phyloP scores from a whole-genome alignment of 2,888 invertebrate species.

The Muscina levida region DNA sequence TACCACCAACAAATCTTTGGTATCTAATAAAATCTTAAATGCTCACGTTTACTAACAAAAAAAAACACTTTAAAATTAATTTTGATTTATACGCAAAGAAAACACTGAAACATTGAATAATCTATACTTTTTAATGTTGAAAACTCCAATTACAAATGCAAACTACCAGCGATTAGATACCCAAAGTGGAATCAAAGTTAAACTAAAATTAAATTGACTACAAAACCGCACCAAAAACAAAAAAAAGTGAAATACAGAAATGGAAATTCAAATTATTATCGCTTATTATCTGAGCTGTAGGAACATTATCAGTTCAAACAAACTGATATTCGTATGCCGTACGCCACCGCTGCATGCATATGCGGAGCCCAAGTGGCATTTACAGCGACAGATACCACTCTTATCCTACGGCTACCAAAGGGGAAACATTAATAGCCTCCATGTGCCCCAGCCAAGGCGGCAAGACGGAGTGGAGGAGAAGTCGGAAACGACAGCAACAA shows the following conservation, averaged over 20 bases:
- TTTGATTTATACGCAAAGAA: no score
- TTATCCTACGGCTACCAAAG: constrained; percentile 64
- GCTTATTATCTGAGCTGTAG: constrained; percentile 77
- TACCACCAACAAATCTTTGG: no score
- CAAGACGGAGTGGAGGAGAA: constrained; percentile 2
- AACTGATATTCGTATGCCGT: constrained; percentile 74
- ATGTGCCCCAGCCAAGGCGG: no score
- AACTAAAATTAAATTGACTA: constrained; percentile 73
- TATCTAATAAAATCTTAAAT: not conserved
- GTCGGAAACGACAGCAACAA: constrained; percentile 12
- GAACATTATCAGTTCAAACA: constrained; percentile 79
- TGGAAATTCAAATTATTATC: constrained; percentile 78
- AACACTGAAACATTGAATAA: no score
- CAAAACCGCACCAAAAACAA: no score
- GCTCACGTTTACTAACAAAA: not conserved
- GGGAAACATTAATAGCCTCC: constrained; percentile 33
- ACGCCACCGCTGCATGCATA: constrained; percentile 60
- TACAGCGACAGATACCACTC: constrained; percentile 47
- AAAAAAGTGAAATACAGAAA: no score
- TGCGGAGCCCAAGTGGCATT: not conserved
- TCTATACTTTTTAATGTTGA: constrained; percentile 70
- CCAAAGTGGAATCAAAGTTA: constrained; percentile 75
- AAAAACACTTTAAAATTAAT: no score
- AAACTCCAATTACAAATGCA: constrained; percentile 78
- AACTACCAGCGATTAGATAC: constrained; percentile 77